Base-by-base conservation (phyloP, 2,113 vertebrate genomes). In the Steatornis caripensis region DNA sequence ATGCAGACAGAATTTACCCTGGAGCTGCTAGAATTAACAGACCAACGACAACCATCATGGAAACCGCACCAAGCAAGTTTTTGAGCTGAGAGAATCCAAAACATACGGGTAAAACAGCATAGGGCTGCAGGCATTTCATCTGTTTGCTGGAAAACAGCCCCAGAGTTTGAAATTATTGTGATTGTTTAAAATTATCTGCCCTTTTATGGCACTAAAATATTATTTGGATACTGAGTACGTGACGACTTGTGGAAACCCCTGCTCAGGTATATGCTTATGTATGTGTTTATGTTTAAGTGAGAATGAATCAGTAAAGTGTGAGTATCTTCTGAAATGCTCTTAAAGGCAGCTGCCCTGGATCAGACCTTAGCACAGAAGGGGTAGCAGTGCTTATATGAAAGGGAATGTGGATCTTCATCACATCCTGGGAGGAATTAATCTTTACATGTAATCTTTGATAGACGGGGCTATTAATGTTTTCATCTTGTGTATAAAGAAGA, bases 1-100 rank as follows among this genome's bases (percentile, higher is more conserved):
- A 72, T 43, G 18, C 21, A 89, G 80, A 45, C 0, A 93, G 85
- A 80, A 87, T 95, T 95, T 93, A 69, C 93, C 87, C 93, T 71
- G 74, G 83, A 95, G 95, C 87, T 87, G 58, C 53, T 82, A 55
- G 58, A 94, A 95, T 91, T 95, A 97, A 95, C 53, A 71, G 83
- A 69, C 65, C 80, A 55, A n/a, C 65, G 51, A 92, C 58, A 92
- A 69, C 7, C 41, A 46, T 55, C 41, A 61, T 27, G 22, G 78
- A 87, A 95, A 94, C 94, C 0, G 0, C 68, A 95, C 26, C 8
- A 66, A 92, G 62, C 30, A 69, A 88, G 54, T 26, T 71, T 87
- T 91, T 2, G n/a, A 86, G 48, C 51, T 57, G 36, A 87, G 48
- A 85, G 51, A 72, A 80, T 53, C 27, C 8, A 15, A 91, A 95